phyloP scores from a whole-genome alignment of 2,797 vertebrate genomes.

The Anabas testudineus region DNA sequence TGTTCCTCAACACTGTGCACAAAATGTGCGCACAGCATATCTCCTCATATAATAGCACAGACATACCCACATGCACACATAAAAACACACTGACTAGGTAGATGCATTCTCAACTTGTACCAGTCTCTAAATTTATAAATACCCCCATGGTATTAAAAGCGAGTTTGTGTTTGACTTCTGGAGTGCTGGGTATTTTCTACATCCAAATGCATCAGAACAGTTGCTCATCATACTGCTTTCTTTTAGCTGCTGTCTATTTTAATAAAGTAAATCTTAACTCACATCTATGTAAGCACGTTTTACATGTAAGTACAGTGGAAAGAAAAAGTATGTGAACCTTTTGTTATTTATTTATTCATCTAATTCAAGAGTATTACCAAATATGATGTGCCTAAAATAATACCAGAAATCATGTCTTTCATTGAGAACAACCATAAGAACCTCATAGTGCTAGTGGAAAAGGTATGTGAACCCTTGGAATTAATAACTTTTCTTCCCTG shows the following conservation, averaged over 20 bases:
- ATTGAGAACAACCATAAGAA: too few relatives aligned
- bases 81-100: conserved; percentile 30
- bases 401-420: too few relatives aligned
- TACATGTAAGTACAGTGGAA: neutral
- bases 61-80: conserved; percentile 27
- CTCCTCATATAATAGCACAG: conserved; percentile 4
- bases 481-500: too few relatives aligned
- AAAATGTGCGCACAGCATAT: conserved; percentile 38
- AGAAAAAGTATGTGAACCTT: too few relatives aligned
- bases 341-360: too few relatives aligned
- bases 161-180: conserved; percentile 40
- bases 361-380: too few relatives aligned
- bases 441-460: too few relatives aligned
- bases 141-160: conserved; percentile 54
- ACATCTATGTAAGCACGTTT: neutral
- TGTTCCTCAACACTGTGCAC: conserved; percentile 53
- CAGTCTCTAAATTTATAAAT: conserved; percentile 61
- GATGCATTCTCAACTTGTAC: conserved; percentile 53
- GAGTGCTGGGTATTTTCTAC: conserved; percentile 32
- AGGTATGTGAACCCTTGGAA: too few relatives aligned
- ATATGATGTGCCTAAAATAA: too few relatives aligned
- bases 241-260: conserved; percentile 28
- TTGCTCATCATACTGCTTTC: conserved; percentile 22
- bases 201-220: conserved; percentile 30
- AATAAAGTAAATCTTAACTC: conserved; percentile 5